Evolutionary conservation across 2,888 invertebrate genomes (phyloP).

Genomic region (Heliothis peltigera): DNA sequence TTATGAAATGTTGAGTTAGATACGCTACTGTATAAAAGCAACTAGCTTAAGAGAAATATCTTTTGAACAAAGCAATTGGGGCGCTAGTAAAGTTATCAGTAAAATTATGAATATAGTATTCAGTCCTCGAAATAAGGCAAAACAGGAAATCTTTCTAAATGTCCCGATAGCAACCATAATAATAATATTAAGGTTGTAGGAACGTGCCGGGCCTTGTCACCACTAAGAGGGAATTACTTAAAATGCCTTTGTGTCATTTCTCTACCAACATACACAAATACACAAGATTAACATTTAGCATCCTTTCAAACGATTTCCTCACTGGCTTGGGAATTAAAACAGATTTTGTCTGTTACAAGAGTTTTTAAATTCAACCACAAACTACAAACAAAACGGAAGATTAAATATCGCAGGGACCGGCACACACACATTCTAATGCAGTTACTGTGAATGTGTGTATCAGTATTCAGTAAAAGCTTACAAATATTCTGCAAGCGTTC

Average conservation of each 20-base stretch:
- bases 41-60: constrained; percentile 4
- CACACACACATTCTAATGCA: constrained; percentile 10
- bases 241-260: constrained; percentile 58
- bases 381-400: constrained; percentile 6
- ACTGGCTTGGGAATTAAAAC: constrained; percentile 29
- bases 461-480: constrained; percentile 37
- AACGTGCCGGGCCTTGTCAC: constrained; percentile 34
- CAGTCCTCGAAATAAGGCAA: constrained; percentile 26
- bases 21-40: constrained; percentile 9
- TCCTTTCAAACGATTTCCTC: constrained; percentile 41
- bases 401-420: constrained; percentile 12
- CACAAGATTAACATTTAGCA: constrained; percentile 54
- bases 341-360: constrained; percentile 39
- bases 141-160: constrained; percentile 50
- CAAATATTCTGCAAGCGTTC: constrained; percentile 40
- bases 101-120: constrained; percentile 45
- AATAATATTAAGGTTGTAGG: constrained; percentile 36
- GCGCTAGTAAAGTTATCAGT: constrained; percentile 11
- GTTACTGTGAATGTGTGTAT: constrained; percentile 8
- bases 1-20: constrained; percentile 7
- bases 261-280: constrained; percentile 26
- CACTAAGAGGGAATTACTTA: constrained; percentile 55
- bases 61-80: not conserved
- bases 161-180: constrained; percentile 28
- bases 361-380: constrained; percentile 23